A percentile compares a stretch with the other conserved stretches of the same genome.
phyloP scores from a whole-genome alignment of 2,888 invertebrate species.

The Polydrusus cervinus region DNA sequence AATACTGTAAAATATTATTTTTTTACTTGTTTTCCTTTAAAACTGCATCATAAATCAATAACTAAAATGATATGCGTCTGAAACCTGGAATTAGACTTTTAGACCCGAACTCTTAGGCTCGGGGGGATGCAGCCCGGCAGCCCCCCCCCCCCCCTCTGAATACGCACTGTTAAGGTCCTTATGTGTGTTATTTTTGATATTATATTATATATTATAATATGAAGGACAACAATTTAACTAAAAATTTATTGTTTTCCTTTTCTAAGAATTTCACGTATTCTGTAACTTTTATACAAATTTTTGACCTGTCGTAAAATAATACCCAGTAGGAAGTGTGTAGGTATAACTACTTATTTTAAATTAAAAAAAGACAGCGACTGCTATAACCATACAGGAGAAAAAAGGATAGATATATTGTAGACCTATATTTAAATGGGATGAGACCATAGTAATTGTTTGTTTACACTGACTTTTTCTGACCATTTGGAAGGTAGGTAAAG shows the following conservation, averaged over 20 bases:
- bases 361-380: not conserved
- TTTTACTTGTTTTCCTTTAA: too few species aligned
- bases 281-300: not conserved
- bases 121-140: too few species aligned
- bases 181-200: too few species aligned
- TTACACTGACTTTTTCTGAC: conserved; percentile 60
- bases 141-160: too few species aligned
- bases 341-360: not conserved
- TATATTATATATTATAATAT: too few species aligned
- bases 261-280: not conserved
- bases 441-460: conserved; percentile 65
- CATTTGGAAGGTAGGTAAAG: conserved; percentile 25
- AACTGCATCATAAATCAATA: too few species aligned
- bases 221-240: too few species aligned
- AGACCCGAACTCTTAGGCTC: too few species aligned
- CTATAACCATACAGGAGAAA: conserved; percentile 21
- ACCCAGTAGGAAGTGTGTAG: not conserved
- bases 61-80: too few species aligned
- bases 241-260: not conserved
- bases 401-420: conserved; percentile 34
- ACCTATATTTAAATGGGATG: conserved; percentile 46
- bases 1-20: too few species aligned
- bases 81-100: too few species aligned
- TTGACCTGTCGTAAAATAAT: conserved; percentile 16
- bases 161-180: too few species aligned